A percentile compares a stretch with the other conserved stretches of the same genome.
phyloP scores from a whole-genome alignment of 2,888 invertebrate species.

The Stramonita haemastoma region DNA sequence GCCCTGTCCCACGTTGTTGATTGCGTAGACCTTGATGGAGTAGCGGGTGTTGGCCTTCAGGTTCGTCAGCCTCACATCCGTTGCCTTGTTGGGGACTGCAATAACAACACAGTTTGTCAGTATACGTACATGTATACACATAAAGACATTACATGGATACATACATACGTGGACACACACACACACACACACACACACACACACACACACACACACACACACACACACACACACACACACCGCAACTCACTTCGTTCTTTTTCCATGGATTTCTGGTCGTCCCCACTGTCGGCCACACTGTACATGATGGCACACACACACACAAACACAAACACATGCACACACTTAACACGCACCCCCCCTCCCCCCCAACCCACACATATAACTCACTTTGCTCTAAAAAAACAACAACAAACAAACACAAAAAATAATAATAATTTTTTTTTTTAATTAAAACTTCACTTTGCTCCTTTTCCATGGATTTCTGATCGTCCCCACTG shows the following conservation, averaged over 20 bases:
- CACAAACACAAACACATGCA: too few relatives aligned
- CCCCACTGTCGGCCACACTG: background rate
- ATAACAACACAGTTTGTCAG: background rate
- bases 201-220: conserved; percentile 47
- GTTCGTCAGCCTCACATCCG: background rate
- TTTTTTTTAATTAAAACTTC: too few relatives aligned
- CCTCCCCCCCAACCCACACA: too few relatives aligned
- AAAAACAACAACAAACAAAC: too few relatives aligned
- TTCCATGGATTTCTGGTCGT: conserved; percentile 35
- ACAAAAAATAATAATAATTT: too few relatives aligned
- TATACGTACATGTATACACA: too few relatives aligned
- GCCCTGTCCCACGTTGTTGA: conserved; percentile 45
- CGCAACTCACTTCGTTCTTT: conserved; percentile 32
- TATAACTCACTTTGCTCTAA: conserved; percentile 57
- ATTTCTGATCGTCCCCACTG: conserved; percentile 16
- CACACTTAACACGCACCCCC: conserved; percentile 36
- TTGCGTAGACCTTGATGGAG: conserved; percentile 43
- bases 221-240: conserved; percentile 70
- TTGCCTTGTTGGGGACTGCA: background rate
- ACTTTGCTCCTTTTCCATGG: conserved; percentile 36
- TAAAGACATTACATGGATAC: too few relatives aligned
- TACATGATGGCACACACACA: too few relatives aligned
- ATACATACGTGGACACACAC: too few relatives aligned
- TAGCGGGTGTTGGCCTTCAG: conserved; percentile 45
- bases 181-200: too few relatives aligned